Percentiles rank a stretch among this genome's conserved stretches.
Conservation (phyloP, 2,888 invertebrate species). For the Drosophila paramelanica region DNA sequence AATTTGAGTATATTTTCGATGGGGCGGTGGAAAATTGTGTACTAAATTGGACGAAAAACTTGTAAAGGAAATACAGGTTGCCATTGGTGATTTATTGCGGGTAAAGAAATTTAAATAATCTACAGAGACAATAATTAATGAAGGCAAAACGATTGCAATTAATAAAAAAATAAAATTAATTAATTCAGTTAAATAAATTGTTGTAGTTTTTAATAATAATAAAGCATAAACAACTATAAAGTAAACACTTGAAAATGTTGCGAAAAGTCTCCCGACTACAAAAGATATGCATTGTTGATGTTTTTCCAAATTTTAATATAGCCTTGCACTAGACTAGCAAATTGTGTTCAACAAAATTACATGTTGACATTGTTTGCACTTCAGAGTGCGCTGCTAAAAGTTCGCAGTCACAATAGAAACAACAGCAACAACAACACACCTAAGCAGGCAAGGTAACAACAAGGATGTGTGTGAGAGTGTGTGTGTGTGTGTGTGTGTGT, state of each 20-base stretch:
- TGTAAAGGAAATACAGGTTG: slow-evolving; percentile 31
- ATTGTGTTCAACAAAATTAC: slow-evolving; percentile 51
- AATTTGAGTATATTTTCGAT: slow-evolving; percentile 49
- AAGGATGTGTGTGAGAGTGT: slow-evolving; percentile 6
- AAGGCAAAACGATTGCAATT: not conserved
- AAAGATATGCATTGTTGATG: slow-evolving; percentile 2
- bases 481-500: slow-evolving; percentile 21
- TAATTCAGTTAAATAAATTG: too few relatives aligned
- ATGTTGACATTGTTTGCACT: slow-evolving; percentile 65
- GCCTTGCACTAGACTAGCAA: slow-evolving; percentile 48
- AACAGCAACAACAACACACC: slow-evolving; percentile 24
- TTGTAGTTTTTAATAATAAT: too few relatives aligned
- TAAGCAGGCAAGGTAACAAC: slow-evolving; percentile 5
- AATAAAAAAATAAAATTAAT: not conserved
- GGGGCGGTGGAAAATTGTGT: not conserved
- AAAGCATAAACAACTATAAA: too few relatives aligned
- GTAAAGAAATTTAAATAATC: slow-evolving; percentile 2
- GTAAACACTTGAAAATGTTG: slow-evolving; percentile 6
- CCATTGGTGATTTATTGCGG: slow-evolving; percentile 38
- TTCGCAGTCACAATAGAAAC: slow-evolving; percentile 53
- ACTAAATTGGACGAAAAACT: slow-evolving; percentile 35
- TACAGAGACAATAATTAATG: not conserved
- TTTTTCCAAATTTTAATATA: slow-evolving; percentile 45
- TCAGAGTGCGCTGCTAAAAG: slow-evolving; percentile 34
- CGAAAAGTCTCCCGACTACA: not conserved